Conservation (phyloP, 1,140 invertebrate genomes). For the Metopolophium dirhodum region DNA sequence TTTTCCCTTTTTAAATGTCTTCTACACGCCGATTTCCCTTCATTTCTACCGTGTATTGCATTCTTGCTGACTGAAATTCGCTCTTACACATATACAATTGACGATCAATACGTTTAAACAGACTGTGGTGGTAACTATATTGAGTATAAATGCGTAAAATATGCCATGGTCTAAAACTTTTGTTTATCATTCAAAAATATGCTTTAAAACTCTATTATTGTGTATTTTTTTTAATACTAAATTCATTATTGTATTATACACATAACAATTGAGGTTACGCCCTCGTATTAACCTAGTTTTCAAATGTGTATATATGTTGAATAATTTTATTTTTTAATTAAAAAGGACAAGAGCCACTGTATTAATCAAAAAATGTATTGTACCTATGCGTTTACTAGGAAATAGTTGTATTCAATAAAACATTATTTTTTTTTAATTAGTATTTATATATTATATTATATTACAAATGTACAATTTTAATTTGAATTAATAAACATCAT, state of each 20-base stretch:
- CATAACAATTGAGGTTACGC: neutral
- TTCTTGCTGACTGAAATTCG: slow-evolving; percentile 2
- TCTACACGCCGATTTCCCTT: neutral
- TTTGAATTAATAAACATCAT: neutral
- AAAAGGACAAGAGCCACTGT: neutral
- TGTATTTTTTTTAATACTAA: neutral
- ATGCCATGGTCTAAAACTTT: neutral
- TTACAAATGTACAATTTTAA: neutral
- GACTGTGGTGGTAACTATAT: slow-evolving; percentile 15
- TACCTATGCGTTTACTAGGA: neutral
- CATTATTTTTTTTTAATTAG: neutral
- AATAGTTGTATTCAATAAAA: neutral
- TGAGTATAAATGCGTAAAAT: neutral
- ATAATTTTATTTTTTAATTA: slow-evolving; percentile 30
- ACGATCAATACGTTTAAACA: slow-evolving; percentile 26
- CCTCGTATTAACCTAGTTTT: neutral
- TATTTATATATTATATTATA: neutral
- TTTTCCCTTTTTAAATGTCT: neutral
- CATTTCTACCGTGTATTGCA: neutral
- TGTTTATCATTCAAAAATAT: slow-evolving; percentile 1
- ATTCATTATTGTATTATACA: neutral
- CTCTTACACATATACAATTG: slow-evolving; percentile 25
- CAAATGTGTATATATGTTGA: neutral
- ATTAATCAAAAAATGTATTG: neutral
- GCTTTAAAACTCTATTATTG: neutral